phyloP scores from a whole-genome alignment of 2,113 vertebrate species.

The Callipepla squamata region DNA sequence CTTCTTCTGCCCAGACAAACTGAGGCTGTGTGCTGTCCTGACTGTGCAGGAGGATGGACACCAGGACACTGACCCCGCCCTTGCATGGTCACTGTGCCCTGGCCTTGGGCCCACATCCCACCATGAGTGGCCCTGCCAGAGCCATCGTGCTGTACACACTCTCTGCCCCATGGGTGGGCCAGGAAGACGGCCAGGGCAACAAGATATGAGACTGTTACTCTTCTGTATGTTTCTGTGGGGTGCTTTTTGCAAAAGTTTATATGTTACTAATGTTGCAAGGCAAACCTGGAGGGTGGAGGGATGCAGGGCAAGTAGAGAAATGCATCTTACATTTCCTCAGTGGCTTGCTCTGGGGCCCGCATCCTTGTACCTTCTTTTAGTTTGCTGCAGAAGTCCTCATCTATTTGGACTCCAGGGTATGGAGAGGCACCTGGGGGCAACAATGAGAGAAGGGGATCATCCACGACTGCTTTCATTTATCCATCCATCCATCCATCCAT shows the following conservation, averaged over 20 bases:
- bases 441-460: background rate
- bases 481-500: background rate
- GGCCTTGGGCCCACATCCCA: background rate
- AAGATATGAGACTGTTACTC: background rate
- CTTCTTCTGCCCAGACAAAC: background rate
- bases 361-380: conserved; percentile 93
- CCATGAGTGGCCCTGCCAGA: background rate
- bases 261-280: background rate
- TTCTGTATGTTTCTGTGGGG: background rate
- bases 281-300: background rate
- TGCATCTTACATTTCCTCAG: conserved; percentile 87
- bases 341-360: conserved; percentile 89
- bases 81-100: background rate
- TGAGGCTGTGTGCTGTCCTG: background rate
- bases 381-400: conserved; percentile 93
- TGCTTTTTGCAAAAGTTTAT: background rate
- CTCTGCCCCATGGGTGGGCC: background rate
- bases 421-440: conserved; percentile 88
- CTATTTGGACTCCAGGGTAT: conserved; percentile 92
- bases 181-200: background rate
- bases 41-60: background rate
- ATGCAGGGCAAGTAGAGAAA: background rate
- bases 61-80: background rate
- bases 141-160: conserved; percentile 6
- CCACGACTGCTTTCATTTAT: background rate